Evolutionary conservation across 2,113 vertebrate species (phyloP).

Genomic region (Meles meles): DNA sequence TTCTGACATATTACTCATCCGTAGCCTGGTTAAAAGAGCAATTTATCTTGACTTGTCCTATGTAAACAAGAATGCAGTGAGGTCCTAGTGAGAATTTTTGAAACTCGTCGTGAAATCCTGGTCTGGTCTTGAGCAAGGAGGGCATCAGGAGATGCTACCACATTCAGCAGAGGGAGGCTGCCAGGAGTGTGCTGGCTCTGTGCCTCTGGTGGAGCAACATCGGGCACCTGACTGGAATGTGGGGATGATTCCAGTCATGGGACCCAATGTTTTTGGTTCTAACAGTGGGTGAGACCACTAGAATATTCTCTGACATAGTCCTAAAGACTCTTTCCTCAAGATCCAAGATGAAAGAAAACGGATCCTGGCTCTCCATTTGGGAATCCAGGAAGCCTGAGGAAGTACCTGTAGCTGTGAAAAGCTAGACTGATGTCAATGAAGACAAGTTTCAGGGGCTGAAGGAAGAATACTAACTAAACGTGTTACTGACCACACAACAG

Average conservation of each 20-base stretch:
- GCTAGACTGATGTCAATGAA: background rate
- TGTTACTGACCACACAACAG: background rate
- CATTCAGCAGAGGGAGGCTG: background rate
- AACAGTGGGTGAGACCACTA: background rate
- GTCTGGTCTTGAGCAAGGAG: background rate
- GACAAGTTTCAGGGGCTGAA: background rate
- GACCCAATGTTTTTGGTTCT: background rate
- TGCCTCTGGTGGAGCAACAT: background rate
- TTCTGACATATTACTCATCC: background rate
- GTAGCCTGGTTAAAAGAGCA: background rate
- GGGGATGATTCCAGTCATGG: background rate
- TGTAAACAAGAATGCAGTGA: background rate
- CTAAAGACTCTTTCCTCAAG: background rate
- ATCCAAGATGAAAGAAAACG: background rate
- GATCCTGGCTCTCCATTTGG: background rate
- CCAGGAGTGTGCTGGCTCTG: accelerated
- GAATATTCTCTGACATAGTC: background rate
- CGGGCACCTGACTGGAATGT: background rate
- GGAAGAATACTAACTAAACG: background rate
- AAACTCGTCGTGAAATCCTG: background rate
- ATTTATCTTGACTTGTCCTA: background rate
- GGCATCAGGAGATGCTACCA: background rate
- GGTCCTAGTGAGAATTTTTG: background rate
- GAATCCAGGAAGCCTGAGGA: background rate
- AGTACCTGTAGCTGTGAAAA: background rate